A percentile compares a stretch with the other conserved stretches of the same genome.
Conservation (phyloP, 2,888 invertebrate species). For the Zaprionus lineosus region DNA sequence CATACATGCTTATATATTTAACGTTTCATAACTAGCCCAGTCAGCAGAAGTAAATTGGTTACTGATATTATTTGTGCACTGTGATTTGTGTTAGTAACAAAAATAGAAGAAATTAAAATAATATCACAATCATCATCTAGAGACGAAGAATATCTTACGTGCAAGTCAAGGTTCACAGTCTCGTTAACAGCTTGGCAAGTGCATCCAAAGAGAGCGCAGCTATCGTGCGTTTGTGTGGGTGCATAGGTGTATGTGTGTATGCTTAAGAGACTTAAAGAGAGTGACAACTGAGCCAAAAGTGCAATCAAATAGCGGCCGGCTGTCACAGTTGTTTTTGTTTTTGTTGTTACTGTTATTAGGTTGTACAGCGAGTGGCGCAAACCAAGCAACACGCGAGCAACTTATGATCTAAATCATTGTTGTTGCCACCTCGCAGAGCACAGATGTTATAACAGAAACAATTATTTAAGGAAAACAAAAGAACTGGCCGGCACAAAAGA, state of each 20-base stretch:
- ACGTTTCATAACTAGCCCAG: conserved; percentile 56
- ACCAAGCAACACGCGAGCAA: neutral
- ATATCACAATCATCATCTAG: conserved; percentile 10
- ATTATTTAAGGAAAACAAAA: conserved; percentile 23
- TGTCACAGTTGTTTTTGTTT: conserved; percentile 37
- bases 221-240: conserved; percentile 2
- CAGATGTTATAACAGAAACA: conserved; percentile 41
- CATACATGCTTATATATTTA: conserved; percentile 16
- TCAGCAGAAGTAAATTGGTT: conserved; percentile 19
- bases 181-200: conserved; percentile 25
- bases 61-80: conserved; percentile 31
- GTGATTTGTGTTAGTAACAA: conserved; percentile 25
- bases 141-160: neutral
- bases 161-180: conserved; percentile 9
- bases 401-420: conserved; percentile 18
- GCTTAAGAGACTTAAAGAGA: conserved; percentile 5
- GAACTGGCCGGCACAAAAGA: conserved; percentile 51
- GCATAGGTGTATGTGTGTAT: conserved; percentile 19
- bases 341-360: conserved; percentile 14
- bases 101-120: conserved; percentile 3
- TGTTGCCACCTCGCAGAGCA: conserved; percentile 34
- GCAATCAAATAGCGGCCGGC: conserved; percentile 61
- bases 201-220: conserved; percentile 18
- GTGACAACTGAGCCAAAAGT: conserved; percentile 23
- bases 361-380: conserved; percentile 19